These are phyloP conservation scores for Hafferia zeledoni DNA, from an alignment of 2,797 vertebrate species.

Conservation along the genomic window DNA sequence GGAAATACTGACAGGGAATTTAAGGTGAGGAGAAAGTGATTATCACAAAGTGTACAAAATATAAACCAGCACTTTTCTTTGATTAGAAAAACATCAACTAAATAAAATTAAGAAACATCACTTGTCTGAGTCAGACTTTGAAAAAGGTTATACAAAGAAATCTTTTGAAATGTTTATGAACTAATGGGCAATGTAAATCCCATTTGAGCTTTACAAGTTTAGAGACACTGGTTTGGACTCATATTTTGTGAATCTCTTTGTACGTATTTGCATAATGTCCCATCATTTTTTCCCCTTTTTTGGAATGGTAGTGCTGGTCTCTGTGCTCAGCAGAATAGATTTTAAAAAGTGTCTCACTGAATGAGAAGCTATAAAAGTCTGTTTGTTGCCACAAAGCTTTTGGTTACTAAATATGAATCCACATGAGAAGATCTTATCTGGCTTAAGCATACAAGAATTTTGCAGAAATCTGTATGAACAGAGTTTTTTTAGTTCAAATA, in stretches of 20 bases:
- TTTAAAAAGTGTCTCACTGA: neutral
- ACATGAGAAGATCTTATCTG: neutral
- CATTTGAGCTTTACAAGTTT: neutral
- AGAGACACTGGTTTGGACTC: neutral
- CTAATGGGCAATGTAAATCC: neutral
- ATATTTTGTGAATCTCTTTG: neutral
- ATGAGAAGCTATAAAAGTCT: neutral
- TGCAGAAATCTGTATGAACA: neutral
- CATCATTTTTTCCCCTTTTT: neutral
- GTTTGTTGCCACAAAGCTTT: neutral
- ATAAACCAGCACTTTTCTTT: neutral
- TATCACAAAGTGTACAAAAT: neutral
- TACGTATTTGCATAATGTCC: neutral
- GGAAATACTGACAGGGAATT: neutral
- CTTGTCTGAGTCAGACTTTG: neutral
- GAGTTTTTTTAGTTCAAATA: neutral
- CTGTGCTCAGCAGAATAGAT: neutral
- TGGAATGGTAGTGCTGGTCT: neutral
- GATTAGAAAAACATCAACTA: neutral
- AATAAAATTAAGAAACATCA: neutral
- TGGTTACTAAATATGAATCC: neutral
- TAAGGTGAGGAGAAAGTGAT: neutral
- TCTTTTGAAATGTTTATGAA: neutral
- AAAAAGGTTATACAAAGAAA: neutral
- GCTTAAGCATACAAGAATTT: neutral